Evolutionary conservation across 2,113 vertebrate genomes (phyloP).

Genomic region (Corydoras sp.): DNA sequence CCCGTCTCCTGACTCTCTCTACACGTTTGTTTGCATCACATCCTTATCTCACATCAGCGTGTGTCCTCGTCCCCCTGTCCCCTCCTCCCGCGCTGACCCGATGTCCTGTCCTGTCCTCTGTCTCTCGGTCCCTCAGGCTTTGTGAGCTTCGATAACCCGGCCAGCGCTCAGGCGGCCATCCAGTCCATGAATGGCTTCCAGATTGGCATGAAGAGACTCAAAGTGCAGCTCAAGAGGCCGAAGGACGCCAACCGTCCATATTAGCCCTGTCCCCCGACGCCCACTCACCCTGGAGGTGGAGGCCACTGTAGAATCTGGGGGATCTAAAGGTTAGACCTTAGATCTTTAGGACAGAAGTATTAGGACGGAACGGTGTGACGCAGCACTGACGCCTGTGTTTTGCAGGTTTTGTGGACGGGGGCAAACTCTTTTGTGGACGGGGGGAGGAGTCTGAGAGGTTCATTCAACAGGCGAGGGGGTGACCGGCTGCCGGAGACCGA

Average conservation of each 20-base stretch:
- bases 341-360: constrained; percentile 26
- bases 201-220: constrained; percentile 99
- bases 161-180: constrained; percentile 97
- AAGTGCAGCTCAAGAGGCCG: constrained; percentile 98
- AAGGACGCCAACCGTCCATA: constrained; percentile 98
- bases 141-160: constrained; percentile 98
- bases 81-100: constrained; percentile 42
- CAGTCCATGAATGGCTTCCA: constrained; percentile 99
- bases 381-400: constrained; percentile 24
- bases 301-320: constrained; percentile 58
- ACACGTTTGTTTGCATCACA: background rate
- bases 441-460: constrained; percentile 70
- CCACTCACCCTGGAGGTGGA: constrained; percentile 56
- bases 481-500: constrained; percentile 40
- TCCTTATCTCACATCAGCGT: background rate
- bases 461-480: constrained; percentile 75
- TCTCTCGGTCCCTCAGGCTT: constrained; percentile 73
- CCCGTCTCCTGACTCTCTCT: constrained; percentile 8
- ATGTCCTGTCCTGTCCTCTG: background rate
- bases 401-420: constrained; percentile 80
- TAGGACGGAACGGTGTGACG: too few relatives aligned
- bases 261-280: constrained; percentile 67
- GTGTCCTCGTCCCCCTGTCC: background rate
- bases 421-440: constrained; percentile 46
- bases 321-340: constrained; percentile 57